A percentile compares a stretch with the other conserved stretches of the same genome.
Evolutionary conservation across 2,888 invertebrate genomes (phyloP).

Genomic region (Leptopilina drosophilae): DNA sequence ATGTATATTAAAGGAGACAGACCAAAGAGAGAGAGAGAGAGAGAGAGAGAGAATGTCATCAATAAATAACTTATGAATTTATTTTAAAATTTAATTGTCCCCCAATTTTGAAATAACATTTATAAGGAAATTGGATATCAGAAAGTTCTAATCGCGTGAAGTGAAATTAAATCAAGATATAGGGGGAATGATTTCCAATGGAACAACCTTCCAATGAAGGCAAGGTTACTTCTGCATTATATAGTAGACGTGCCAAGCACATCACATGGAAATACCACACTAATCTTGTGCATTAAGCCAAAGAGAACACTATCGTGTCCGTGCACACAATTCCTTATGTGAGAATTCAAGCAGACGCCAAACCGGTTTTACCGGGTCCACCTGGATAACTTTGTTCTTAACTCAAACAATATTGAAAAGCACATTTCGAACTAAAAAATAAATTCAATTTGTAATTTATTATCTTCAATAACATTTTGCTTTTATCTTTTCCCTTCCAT

Average conservation of each 20-base stretch:
- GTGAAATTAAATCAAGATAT: constrained; percentile 13
- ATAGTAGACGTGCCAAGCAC: constrained; percentile 18
- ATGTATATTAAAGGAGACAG: not conserved
- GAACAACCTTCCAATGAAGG: constrained; percentile 22
- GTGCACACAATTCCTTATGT: constrained; percentile 10
- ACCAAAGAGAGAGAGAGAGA: not conserved
- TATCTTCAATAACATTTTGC: too few species aligned
- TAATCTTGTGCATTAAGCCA: constrained; percentile 23
- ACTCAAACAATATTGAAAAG: not conserved
- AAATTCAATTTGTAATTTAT: too few species aligned
- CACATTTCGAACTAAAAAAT: not conserved
- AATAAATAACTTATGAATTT: not conserved
- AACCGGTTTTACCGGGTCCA: constrained; percentile 19
- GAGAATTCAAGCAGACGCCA: constrained; percentile 12
- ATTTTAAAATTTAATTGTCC: not conserved
- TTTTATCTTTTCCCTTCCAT: too few species aligned
- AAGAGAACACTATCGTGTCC: not conserved
- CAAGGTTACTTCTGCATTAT: constrained; percentile 27
- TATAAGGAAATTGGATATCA: not conserved
- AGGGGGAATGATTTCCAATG: not conserved
- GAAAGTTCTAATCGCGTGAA: not conserved
- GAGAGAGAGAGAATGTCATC: not conserved
- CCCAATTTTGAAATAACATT: not conserved
- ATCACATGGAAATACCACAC: constrained; percentile 32
- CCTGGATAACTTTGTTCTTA: constrained; percentile 8